phyloP scores from a whole-genome alignment of 2,888 invertebrate species.

The Odontothrips loti region DNA sequence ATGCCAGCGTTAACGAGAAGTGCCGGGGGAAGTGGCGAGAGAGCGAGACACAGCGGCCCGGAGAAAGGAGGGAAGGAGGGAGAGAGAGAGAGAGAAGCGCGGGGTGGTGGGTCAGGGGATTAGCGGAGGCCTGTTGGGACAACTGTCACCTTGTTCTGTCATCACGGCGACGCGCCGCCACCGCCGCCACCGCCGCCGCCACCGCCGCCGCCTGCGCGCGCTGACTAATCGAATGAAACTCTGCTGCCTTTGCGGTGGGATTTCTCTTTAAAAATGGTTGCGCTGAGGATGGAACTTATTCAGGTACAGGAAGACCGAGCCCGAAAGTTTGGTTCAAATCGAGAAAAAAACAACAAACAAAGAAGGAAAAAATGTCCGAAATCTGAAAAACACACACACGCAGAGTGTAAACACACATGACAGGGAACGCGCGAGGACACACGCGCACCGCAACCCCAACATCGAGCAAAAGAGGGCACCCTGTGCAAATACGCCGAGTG shows the following conservation, averaged over 20 bases:
- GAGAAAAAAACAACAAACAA: too few relatives aligned
- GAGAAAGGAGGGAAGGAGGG: too few relatives aligned
- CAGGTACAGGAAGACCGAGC: too few relatives aligned
- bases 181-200: not conserved
- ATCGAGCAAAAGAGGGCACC: not conserved
- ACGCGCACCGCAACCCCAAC: not conserved
- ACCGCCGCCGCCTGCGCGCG: not conserved
- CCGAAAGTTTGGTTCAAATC: too few relatives aligned
- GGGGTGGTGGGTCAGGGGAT: not conserved
- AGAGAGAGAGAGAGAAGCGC: too few relatives aligned
- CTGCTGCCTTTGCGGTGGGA: not conserved
- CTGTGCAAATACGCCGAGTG: constrained; percentile 2
- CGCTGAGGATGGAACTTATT: too few relatives aligned
- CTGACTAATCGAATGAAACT: not conserved
- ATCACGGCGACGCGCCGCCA: not conserved
- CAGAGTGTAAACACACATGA: not conserved
- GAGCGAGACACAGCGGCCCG: not conserved
- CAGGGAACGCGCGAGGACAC: not conserved
- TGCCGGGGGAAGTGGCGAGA: not conserved
- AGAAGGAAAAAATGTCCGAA: too few relatives aligned
- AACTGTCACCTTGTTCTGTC: not conserved
- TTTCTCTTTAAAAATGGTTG: too few relatives aligned
- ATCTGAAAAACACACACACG: not conserved
- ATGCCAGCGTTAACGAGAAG: not conserved
- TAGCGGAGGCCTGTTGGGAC: not conserved